These are phyloP conservation scores for Alfaro cultratus DNA, from an alignment of 2,797 vertebrate genomes.

Conservation along the genomic window DNA sequence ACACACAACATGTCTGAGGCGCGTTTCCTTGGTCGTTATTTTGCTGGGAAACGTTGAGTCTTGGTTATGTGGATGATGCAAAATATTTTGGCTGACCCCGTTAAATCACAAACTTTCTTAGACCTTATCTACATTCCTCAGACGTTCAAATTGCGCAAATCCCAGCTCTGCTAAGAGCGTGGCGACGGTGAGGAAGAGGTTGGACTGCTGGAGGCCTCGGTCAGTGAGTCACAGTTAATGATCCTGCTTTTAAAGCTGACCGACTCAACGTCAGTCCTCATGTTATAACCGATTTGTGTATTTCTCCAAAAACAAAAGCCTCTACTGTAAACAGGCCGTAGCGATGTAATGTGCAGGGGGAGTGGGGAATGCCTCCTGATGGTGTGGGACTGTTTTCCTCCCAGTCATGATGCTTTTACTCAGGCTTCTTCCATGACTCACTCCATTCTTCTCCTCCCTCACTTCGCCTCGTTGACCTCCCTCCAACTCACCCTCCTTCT, in stretches of 20 bases:
- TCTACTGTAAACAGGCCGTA: neutral
- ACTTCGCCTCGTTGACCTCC: neutral
- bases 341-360: neutral
- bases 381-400: neutral
- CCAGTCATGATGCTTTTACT: slow-evolving; percentile 1
- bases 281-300: neutral
- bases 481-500: neutral
- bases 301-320: neutral
- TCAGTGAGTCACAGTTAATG: neutral
- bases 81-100: no score
- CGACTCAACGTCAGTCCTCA: neutral
- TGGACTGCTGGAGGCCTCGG: neutral
- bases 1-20: neutral
- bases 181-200: neutral
- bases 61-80: neutral
- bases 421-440: neutral
- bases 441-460: neutral
- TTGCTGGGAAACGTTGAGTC: neutral
- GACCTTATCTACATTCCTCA: neutral
- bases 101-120: no score
- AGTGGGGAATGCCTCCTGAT: neutral
- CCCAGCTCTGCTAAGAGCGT: no score
- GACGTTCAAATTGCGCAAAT: neutral
- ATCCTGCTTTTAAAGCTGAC: neutral
- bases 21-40: no score